Evolutionary conservation across 2,113 vertebrate genomes (phyloP), one percentile per base, ranked within the genome.

Genomic region (Corydoras sp.): DNA sequence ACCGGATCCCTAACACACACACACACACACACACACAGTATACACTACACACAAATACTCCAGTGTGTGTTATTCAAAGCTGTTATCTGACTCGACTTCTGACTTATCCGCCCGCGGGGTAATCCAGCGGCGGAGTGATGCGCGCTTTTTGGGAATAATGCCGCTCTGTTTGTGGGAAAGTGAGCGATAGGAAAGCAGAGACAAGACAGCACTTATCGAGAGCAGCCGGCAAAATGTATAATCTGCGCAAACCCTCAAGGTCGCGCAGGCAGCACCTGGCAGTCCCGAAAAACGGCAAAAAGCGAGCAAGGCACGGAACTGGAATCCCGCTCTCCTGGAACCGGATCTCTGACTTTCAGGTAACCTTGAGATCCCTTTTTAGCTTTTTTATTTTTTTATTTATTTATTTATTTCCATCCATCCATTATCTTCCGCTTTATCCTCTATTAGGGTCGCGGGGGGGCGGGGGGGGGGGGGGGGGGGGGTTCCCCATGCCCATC

Each of bases 251-350:
- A 82, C 80, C 75, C 71, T 73, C 76, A 80, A 81, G 81, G 85
- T 82, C 80, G 81, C 54, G 75, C 60, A 58, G 78, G 68, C 61
- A 67, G 80, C 81, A 84, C 82, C 81, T 86, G 79, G 67, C 75
- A 75, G 62, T 74, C 18, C 18, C 68, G 30, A 68, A 68, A 75
- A 68, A 76, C 70, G 69, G 79, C 68, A 66, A 69, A 70, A 54
- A 73, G 58, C 68, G 81, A 24, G 79, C 18, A 74, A 3, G 15
- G 81, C 70, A 83, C 75, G 77, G 76, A 76, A 83, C 69, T 80
- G 80, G 81, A 86, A 82, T 79, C 80, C 18, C 78, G 73, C 80
- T 74, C 68, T 53, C 14, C 79, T 89, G 86, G 88, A 89, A 83
- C 30, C 14, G 64, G 82, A 88, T 89, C 87, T 88, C 85, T 85